A percentile compares a stretch with the other conserved stretches of the same genome.
These are phyloP conservation scores for Poecilia latipinna DNA, from an alignment of 2,113 vertebrate species.

Conservation along the genomic window DNA sequence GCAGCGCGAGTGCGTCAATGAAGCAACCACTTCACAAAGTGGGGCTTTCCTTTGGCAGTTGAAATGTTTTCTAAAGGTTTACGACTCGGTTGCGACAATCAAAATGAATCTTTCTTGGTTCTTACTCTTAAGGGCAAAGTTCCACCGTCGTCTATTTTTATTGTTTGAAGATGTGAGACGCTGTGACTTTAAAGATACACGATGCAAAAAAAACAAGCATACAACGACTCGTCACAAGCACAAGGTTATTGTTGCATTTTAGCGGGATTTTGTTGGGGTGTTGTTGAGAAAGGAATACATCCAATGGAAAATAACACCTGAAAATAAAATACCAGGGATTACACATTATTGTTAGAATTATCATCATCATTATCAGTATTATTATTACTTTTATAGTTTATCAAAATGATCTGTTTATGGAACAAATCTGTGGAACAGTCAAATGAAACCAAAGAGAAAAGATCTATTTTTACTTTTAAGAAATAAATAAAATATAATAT, in stretches of 20 bases:
- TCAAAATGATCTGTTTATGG: too few relatives aligned
- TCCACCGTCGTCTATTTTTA: background rate
- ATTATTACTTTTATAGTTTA: too few relatives aligned
- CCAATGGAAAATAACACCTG: background rate
- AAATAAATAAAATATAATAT: too few relatives aligned
- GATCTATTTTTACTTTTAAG: too few relatives aligned
- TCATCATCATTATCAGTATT: too few relatives aligned
- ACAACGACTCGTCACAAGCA: background rate
- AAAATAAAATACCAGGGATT: background rate
- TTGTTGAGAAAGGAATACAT: background rate
- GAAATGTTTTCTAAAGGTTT: conserved; percentile 51
- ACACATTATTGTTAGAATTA: background rate
- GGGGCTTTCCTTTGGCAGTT: conserved; percentile 74
- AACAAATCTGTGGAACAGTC: too few relatives aligned
- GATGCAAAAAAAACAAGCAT: background rate
- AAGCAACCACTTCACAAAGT: conserved; percentile 53
- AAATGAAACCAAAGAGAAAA: too few relatives aligned
- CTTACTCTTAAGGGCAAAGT: background rate
- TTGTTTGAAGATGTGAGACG: background rate
- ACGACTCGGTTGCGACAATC: conserved; percentile 25
- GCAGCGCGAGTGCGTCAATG: conserved; percentile 61
- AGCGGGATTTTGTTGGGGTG: background rate
- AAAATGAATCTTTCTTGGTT: conserved; percentile 17
- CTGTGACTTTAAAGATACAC: background rate
- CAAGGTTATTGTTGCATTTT: background rate